A percentile compares a stretch with the other conserved stretches of the same genome.
Evolutionary conservation across 1,140 invertebrate genomes (phyloP).

Genomic region (Trichomalopsis sarcophagae): DNA sequence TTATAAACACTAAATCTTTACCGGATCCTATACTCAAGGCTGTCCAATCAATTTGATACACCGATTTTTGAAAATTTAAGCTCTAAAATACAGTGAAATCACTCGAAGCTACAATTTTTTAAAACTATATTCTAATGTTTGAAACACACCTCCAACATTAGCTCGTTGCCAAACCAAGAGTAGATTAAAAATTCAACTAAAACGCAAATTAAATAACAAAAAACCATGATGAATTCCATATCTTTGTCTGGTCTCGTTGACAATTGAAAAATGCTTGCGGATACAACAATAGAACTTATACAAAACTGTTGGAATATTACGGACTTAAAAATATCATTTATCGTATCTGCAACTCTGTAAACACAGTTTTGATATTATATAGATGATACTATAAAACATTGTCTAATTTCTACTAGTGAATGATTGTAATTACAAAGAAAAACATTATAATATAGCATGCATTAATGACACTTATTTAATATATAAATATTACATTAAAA

Average conservation of each 20-base stretch:
- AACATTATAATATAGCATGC: no score
- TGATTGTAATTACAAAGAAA: no score
- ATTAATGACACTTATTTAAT: no score
- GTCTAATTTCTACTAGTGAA: not conserved
- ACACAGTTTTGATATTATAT: not conserved
- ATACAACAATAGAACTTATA: conserved; percentile 35
- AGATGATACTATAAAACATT: not conserved
- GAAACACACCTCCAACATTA: conserved; percentile 8
- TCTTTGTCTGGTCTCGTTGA: conserved; percentile 20
- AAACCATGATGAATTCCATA: conserved; percentile 29
- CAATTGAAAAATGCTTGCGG: conserved; percentile 31
- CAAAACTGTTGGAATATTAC: conserved; percentile 28
- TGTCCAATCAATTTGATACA: conserved; percentile 19
- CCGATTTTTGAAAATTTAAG: not conserved
- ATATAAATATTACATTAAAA: not conserved
- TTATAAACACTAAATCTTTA: conserved; percentile 22
- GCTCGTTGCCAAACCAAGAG: conserved; percentile 37
- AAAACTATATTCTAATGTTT: not conserved
- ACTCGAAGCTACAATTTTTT: no score
- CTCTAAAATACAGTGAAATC: conserved; percentile 7
- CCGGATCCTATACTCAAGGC: not conserved
- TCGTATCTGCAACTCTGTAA: conserved; percentile 2
- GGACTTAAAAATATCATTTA: conserved; percentile 11
- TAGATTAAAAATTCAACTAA: conserved; percentile 34
- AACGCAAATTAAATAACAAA: conserved; percentile 25